Base-by-base conservation (phyloP, 2,797 vertebrate genomes). In the Dendrocincla fuliginosa region DNA sequence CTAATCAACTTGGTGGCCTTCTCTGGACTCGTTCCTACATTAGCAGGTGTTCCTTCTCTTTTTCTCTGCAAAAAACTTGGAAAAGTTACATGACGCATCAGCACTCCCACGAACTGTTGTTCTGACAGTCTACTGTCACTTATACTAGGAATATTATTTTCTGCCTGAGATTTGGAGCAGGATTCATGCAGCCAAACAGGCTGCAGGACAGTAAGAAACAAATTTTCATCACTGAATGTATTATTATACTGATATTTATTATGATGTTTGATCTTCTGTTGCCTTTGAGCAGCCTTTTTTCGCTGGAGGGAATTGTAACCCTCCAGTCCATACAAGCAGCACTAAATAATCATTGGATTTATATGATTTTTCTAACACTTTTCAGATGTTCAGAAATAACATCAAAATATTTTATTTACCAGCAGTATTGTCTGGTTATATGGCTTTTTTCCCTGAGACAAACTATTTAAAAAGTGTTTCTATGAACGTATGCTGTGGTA, bases 81-180 rank as follows among this genome's bases (percentile, higher is more conserved):
- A 57, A 87, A 63, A 67, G 7, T 18, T 35, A 35, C 19, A 22
- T 8, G 4, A 55, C 35, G 55, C 32, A 47, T 46, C 27, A 79
- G 32, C 27, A 11, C 8, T 63, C 25, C 65, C 2, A 5, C 15
- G 68, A 64, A 50, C 9, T 22, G 5, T 39, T 0, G 0, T 50
- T 81, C 32, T 83, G n/a, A 52, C 13, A 53, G 14, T 28, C 28
- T 60, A 37, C 47, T 64, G 32, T 11, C 55, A 61, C 23, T 65
- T 77, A 44, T 1, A 55, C 30, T 70, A 70, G 9, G 65, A 53
- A 84, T 68, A 28, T 5, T 33, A 32, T 35, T 74, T 74, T 11
- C 39, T 78, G 28, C 3, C 41, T 41, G 46, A 75, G 22, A 64
- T 84, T 69, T 73, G 69, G n/a, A 71, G 69, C 28, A 61, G 61